Conservation (phyloP, 2,797 vertebrate species). For the Scomberomorus guttatus region DNA sequence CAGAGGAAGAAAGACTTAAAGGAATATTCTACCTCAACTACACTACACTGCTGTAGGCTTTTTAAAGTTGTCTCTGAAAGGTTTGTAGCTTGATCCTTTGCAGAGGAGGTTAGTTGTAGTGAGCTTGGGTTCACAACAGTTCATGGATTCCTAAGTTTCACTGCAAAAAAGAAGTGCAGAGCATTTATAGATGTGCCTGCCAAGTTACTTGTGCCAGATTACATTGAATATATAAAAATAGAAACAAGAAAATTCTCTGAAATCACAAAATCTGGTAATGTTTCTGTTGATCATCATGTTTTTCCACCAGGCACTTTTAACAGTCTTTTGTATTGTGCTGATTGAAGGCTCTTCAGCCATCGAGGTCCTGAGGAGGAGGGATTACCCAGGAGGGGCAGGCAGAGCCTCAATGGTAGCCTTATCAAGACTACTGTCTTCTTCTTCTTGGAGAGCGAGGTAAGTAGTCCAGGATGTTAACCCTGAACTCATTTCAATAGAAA, state of each 20-base stretch:
- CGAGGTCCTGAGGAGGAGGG: slow-evolving; percentile 94
- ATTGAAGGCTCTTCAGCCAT: slow-evolving; percentile 93
- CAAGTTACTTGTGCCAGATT: not conserved
- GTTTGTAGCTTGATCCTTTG: too few species aligned
- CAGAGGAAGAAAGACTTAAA: not conserved
- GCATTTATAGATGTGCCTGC: not conserved
- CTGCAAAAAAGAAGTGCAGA: not conserved
- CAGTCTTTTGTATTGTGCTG: slow-evolving; percentile 26
- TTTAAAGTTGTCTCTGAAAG: too few species aligned
- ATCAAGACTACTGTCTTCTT: slow-evolving; percentile 98
- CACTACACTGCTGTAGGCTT: not conserved
- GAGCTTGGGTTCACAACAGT: not conserved
- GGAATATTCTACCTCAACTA: not conserved
- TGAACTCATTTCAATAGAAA: not conserved
- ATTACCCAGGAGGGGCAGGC: slow-evolving; percentile 91
- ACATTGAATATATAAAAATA: not conserved
- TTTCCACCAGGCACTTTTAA: slow-evolving; percentile 4
- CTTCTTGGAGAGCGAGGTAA: slow-evolving; percentile 97
- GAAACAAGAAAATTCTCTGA: not conserved
- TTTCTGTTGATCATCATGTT: not conserved
- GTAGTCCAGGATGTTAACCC: slow-evolving; percentile 35
- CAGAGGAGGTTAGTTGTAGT: not conserved
- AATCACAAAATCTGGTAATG: not conserved
- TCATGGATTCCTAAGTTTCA: not conserved
- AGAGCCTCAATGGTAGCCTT: slow-evolving; percentile 95